Evolutionary conservation across 2,113 vertebrate species (phyloP).

Genomic region (Sturnus vulgaris): DNA sequence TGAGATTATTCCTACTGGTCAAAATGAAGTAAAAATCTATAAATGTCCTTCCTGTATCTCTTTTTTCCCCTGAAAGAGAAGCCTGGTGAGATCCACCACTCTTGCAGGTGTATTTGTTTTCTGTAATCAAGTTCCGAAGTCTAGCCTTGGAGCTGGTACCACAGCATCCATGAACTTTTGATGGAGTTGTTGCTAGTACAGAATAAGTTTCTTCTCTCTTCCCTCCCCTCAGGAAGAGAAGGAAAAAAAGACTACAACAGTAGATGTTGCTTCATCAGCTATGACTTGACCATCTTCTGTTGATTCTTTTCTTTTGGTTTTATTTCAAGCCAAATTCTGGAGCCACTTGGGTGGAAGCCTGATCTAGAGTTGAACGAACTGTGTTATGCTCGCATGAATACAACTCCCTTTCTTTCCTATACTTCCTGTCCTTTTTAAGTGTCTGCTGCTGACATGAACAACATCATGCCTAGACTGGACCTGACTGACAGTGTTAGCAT

Average conservation of each 20-base stretch:
- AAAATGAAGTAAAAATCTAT: background rate
- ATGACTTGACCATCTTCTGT: background rate
- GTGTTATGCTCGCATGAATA: background rate
- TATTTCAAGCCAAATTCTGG: background rate
- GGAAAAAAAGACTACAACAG: fast-evolving
- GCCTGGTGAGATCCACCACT: background rate
- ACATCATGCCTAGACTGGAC: constrained; percentile 77
- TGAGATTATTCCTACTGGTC: background rate
- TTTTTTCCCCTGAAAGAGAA: background rate
- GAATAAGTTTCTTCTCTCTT: background rate
- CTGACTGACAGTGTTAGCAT: constrained; percentile 80
- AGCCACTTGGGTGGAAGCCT: background rate
- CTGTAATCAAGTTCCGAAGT: background rate
- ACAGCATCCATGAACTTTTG: background rate
- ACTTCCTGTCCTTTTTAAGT: constrained; percentile 50
- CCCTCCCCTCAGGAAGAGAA: background rate
- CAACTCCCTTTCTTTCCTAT: constrained; percentile 12
- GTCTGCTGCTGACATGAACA: constrained; percentile 71
- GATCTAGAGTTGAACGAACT: background rate
- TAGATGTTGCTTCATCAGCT: background rate
- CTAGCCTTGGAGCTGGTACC: background rate
- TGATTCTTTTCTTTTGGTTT: background rate
- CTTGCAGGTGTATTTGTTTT: background rate
- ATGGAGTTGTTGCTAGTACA: background rate
- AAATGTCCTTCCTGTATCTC: background rate